Base-by-base conservation (phyloP, 1,140 invertebrate species). In the Sogatella furcifera region DNA sequence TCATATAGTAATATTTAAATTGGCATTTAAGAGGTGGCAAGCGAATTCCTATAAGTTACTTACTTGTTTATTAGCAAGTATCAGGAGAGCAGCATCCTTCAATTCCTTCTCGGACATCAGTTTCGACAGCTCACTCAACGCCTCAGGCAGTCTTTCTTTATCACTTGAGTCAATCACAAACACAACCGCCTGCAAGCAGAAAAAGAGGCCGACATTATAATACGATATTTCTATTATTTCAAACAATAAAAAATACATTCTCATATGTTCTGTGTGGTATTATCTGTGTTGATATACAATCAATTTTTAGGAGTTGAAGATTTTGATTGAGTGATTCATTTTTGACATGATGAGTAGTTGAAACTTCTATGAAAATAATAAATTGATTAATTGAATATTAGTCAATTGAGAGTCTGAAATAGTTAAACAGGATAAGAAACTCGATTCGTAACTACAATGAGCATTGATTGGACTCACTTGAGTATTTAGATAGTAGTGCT, bases 51-150 rank as follows among this genome's bases (percentile, higher is more conserved):
- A n/a, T n/a, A n/a, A n/a, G n/a, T n/a, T 15, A 49, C 15, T 49
- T 68, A 78, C 78, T 70, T 79, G 78, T 68, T 81, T 81, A 65
- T 81, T 81, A 14, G 79, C 79, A 59, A 80, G 74, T 59, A 81
- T 78, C 1, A 81, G 67, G 19, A 81, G 67, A 19, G 77, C 67
- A 31, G 77, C 77, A 64, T 80, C 76, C 61, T 76, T 78, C 1
- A 81, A 64, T 64, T 81, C 77, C 44, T 75, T 74, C 66, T 80
- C 77, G 17, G 72, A 72, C 62, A 81, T 73, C 31, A 80, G 69
- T 62, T 78, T 80, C 0, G 76, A 73, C 5, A 81, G 67, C 68
- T 81, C 80, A 31, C 72, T 73, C 17, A 74, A 73, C 1, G 80
- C 77, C 68, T 81, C 80, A 24, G 72, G 66, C 9, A 81, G 70